Conservation (phyloP, 2,113 vertebrate species). For the Bucco capensis region DNA sequence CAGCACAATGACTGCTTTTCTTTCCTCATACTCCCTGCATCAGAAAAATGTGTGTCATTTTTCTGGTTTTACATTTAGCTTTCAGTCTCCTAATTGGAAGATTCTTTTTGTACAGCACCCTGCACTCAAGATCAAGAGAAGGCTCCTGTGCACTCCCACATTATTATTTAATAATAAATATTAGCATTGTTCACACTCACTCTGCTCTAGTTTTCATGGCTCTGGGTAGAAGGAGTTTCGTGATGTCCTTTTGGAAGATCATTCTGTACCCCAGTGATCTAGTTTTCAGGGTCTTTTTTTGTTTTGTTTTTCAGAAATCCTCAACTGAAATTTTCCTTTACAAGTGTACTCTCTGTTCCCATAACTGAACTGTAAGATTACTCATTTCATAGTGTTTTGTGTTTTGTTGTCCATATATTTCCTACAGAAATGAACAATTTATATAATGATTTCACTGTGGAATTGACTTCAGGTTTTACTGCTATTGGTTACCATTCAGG, state of each 20-base stretch:
- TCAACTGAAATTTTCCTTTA: background rate
- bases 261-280: background rate
- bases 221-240: background rate
- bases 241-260: background rate
- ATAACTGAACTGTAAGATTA: background rate
- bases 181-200: background rate
- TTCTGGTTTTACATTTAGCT: background rate
- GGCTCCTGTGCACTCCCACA: background rate
- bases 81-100: background rate
- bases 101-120: background rate
- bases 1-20: background rate
- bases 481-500: constrained; percentile 36
- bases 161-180: background rate
- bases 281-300: background rate
- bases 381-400: background rate
- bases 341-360: background rate
- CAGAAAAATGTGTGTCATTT: background rate
- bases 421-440: constrained; percentile 18
- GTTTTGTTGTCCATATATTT: background rate
- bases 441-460: background rate
- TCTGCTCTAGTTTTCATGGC: background rate
- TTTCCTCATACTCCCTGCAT: background rate
- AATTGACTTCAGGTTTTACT: constrained; percentile 18
- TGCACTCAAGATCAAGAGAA: background rate
- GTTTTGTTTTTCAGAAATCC: background rate